These are phyloP conservation scores for Tuberolachnus salignus DNA, from an alignment of 2,888 invertebrate genomes.

Conservation along the genomic window DNA sequence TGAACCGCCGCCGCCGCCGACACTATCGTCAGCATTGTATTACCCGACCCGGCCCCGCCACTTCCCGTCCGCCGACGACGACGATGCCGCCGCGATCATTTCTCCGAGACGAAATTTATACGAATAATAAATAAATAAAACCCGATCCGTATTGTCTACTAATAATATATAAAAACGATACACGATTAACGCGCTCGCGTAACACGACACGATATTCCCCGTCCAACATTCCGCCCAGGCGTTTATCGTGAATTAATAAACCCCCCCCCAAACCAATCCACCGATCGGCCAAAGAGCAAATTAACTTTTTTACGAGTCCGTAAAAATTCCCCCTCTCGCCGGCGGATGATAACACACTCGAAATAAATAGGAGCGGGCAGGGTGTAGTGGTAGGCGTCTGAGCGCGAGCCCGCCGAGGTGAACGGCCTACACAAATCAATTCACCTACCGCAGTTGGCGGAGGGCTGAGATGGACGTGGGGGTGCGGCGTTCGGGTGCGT, in stretches of 20 bases:
- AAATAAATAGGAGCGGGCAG: background rate
- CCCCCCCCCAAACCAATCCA: too few relatives aligned
- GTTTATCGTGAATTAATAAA: background rate
- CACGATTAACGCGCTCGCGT: too few relatives aligned
- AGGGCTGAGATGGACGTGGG: background rate
- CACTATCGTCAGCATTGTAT: background rate
- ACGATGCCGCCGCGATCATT: background rate
- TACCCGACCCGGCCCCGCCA: background rate
- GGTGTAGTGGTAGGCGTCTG: conserved; percentile 27
- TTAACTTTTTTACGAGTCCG: background rate
- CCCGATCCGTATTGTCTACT: background rate
- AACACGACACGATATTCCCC: too few relatives aligned
- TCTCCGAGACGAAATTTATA: background rate
- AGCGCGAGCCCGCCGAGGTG: conserved; percentile 24
- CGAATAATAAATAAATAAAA: background rate
- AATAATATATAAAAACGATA: background rate
- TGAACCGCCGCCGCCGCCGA: conserved; percentile 18
- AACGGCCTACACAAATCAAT: conserved; percentile 56
- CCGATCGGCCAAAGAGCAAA: background rate
- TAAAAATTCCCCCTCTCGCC: background rate
- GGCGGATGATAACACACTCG: background rate
- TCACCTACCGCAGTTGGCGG: conserved; percentile 31
- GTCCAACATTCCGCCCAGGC: background rate
- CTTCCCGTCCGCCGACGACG: background rate
- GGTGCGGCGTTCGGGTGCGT: conserved; percentile 60